Base-by-base conservation (phyloP, 2,797 vertebrate species). In the Galago senegalensis region DNA sequence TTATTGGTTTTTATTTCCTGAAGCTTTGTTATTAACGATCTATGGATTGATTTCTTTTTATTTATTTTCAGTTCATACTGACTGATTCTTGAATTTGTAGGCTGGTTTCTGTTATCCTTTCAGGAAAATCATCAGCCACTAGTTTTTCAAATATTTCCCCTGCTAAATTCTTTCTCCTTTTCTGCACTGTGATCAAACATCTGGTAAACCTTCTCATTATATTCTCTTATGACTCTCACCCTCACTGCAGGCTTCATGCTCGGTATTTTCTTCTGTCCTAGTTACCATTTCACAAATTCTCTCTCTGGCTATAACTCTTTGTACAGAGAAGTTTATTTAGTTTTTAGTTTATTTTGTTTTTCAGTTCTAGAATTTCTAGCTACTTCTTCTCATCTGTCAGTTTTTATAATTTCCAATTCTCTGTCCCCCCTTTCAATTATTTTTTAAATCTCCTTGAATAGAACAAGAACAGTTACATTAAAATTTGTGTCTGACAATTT, bases 131-230 rank as follows among this genome's bases (percentile, higher is more conserved):
- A 21, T 76, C 49, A 85, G 16, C 29, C 31, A 34, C 40, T 93
- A 89, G 34, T 46, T 58, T 89, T 81, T 67, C 63, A 86, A 43
- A 72, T 85, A 86, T n/a, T 90, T 86, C 40, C 49, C 77, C 77
- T n/a, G 13, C 34, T 49, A 67, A 14, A 27, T 75, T 60, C 40
- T 81, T 37, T 80, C 60, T 95, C 87, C 40, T 8, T 21, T 58
- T 49, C 37, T 29, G 81, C 76, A 60, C 58, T 70, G 7, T 56
- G 43, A 76, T 69, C 53, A 88, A 77, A 56, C 34, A 77, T 53
- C 63, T 6, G 43, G 27, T 83, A 84, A 77, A 84, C 12, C 14
- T 81, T 72, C 82, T 90, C 56, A 60, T 37, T 83, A 7, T 70
- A 53, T 83, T 70, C 53, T 77, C 53, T 40, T 43, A 70, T 13